Conservation (phyloP, 1,140 invertebrate genomes). For the Idris sp. region DNA sequence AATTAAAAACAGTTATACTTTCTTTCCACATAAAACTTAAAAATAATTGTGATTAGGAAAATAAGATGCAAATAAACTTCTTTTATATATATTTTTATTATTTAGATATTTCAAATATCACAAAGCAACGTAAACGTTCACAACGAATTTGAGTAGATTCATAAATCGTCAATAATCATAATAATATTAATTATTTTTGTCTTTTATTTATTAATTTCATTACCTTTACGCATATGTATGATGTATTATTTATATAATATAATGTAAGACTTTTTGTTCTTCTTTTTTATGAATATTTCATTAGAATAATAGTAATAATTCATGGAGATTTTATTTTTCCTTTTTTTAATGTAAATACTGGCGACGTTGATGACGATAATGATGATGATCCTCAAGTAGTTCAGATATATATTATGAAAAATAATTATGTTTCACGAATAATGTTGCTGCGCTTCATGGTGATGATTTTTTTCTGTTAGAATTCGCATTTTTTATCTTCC, state of each 20-base stretch:
- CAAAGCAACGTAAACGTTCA: constrained; percentile 52
- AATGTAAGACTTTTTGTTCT: constrained; percentile 31
- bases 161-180: constrained; percentile 45
- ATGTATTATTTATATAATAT: constrained; percentile 39
- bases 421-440: constrained; percentile 36
- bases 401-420: constrained; percentile 31
- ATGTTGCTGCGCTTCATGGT: constrained; percentile 15
- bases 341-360: constrained; percentile 28
- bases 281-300: constrained; percentile 13
- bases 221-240: constrained; percentile 47
- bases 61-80: constrained; percentile 8
- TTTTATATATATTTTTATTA: constrained; percentile 39
- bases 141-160: constrained; percentile 47
- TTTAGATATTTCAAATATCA: constrained; percentile 55
- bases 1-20: no score
- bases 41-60: constrained; percentile 24
- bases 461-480: constrained; percentile 3
- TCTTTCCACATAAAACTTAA: not conserved
- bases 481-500: constrained; percentile 14
- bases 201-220: constrained; percentile 37
- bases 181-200: constrained; percentile 58
- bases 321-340: constrained; percentile 4
- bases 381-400: constrained; percentile 26
- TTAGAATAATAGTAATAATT: constrained; percentile 33
- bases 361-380: constrained; percentile 26